Evolutionary conservation across 2,113 vertebrate genomes (phyloP), one percentile per base, ranked within the genome.

Genomic region (Hippocampus barbouri): DNA sequence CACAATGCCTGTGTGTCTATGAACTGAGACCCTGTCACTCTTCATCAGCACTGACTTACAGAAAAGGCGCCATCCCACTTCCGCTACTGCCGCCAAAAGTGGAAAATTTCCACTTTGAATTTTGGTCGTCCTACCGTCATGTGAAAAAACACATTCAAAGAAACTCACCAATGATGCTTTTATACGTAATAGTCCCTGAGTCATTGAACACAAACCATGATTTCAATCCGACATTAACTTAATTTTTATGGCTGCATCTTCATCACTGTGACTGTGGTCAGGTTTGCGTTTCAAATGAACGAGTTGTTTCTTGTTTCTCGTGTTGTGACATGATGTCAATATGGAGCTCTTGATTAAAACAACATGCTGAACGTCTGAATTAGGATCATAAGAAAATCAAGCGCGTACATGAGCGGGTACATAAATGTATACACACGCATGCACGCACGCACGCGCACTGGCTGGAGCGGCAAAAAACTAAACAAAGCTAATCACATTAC

Each of bases 401-500:
- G 40, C n/a, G 14, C 40, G 14, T 23, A 69, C 57, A 53, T 53
- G 47, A 59, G 21, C 16, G 57, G 27, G 38, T 12, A 47, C 38
- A 45, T 43, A 62, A 49, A 30, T 45, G 43, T 43, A 41, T 63
- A 11, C 40, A 30, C n/a, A 78, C 41, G 69, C 45, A 73, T 3
- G 34, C 51, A 49, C 49, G 6, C 45, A 73, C 4, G 38, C 51
- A 41, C 49, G 6, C 6, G 1, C 25, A 30, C 27, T 64, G 87
- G 82, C 83, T 89, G 76, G 83, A 91, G 85, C 89, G 91, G 87
- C 90, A 88, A 92, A 38, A 93, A 92, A 85, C 85, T 92, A 93
- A 93, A 93, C 91, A 92, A 89, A 89, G 83, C 86, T 92, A 93
- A 93, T 91, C 88, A 21, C 87, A 93, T 93, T 92, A 93, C 86